Evolutionary conservation across 2,888 invertebrate genomes (phyloP).

Genomic region (Cephus pygmeus): DNA sequence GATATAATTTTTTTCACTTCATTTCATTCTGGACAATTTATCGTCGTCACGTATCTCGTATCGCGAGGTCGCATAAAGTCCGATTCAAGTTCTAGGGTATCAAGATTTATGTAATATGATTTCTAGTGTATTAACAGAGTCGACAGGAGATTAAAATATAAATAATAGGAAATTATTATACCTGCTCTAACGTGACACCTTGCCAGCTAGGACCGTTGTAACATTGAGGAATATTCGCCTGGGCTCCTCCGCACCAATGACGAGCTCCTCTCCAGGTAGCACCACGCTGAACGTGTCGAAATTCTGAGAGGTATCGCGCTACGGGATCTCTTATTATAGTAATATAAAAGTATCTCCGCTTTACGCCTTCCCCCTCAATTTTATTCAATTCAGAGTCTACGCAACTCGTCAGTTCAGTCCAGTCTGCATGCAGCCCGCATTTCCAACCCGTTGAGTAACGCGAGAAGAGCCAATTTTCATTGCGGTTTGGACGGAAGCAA

Average conservation of each 20-base stretch:
- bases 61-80: too few species aligned
- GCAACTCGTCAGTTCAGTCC: constrained; percentile 95
- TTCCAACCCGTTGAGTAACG: constrained; percentile 98
- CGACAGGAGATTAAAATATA: neutral
- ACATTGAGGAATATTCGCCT: constrained; percentile 86
- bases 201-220: constrained; percentile 84
- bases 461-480: constrained; percentile 97
- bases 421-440: constrained; percentile 98
- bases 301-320: constrained; percentile 93
- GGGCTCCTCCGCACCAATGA: constrained; percentile 74
- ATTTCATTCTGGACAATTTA: too few species aligned
- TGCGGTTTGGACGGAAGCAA: constrained; percentile 91
- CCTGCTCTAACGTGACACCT: constrained; percentile 82
- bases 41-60: too few species aligned
- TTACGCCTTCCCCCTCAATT: constrained; percentile 84
- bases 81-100: too few species aligned
- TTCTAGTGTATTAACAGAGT: too few species aligned
- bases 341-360: constrained; percentile 94
- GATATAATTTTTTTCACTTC: too few species aligned
- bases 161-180: constrained; percentile 12
- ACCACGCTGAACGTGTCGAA: constrained; percentile 94
- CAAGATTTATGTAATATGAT: too few species aligned
- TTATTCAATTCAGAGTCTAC: constrained; percentile 92
- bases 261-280: constrained; percentile 92
- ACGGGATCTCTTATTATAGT: constrained; percentile 95